These are phyloP conservation scores for Caenorhabditis tropicalis DNA, from an alignment of 1,140 invertebrate genomes.

Conservation along the genomic window DNA sequence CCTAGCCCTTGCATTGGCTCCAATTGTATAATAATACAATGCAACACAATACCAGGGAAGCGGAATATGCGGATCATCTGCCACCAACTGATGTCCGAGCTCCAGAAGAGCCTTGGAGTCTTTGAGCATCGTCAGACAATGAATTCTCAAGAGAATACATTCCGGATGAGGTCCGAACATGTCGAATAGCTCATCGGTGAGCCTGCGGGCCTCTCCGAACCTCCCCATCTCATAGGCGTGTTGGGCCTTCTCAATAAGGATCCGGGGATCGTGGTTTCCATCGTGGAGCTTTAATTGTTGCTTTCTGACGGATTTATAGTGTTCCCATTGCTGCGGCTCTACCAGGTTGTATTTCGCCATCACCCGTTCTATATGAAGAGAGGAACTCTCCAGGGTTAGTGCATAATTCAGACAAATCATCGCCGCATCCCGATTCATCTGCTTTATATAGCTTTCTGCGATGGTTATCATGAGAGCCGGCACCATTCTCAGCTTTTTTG, in stretches of 20 bases:
- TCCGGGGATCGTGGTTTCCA: neutral
- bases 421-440: constrained; percentile 10
- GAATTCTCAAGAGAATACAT: constrained; percentile 1
- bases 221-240: constrained; percentile 16
- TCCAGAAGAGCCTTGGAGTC: neutral
- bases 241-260: neutral
- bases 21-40: neutral
- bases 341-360: neutral
- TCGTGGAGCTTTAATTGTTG: constrained; percentile 19
- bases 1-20: neutral
- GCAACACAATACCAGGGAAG: constrained; percentile 26
- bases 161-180: constrained; percentile 6
- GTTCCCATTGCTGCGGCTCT: neutral
- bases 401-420: constrained; percentile 24
- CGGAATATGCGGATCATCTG: constrained; percentile 1
- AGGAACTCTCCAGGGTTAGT: neutral
- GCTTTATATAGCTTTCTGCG: constrained; percentile 1
- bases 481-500: neutral
- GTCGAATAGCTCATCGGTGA: neutral
- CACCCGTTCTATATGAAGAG: neutral
- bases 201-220: neutral
- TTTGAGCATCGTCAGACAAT: constrained; percentile 26
- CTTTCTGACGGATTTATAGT: neutral
- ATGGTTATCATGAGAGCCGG: neutral
- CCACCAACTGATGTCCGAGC: neutral